These are phyloP conservation scores for Archivesica marissinica DNA, from an alignment of 1,140 invertebrate species.

Conservation along the genomic window DNA sequence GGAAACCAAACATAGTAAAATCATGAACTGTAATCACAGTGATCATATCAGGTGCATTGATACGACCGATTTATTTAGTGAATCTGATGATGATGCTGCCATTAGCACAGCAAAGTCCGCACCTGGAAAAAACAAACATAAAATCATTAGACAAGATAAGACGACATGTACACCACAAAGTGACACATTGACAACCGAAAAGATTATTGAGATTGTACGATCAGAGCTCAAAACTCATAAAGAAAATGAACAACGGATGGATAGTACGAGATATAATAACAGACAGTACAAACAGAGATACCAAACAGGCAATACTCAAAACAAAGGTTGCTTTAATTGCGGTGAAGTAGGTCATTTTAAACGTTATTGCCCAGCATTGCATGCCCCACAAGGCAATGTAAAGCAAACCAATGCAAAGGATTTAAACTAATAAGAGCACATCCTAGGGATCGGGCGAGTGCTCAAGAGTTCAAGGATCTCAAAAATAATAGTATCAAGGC, in stretches of 20 bases:
- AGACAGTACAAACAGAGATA: not conserved
- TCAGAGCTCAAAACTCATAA: slow-evolving; percentile 9
- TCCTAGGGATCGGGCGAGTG: not conserved
- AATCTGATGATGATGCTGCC: not conserved
- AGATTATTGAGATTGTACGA: not conserved
- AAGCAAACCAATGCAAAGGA: not conserved
- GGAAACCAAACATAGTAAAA: slow-evolving; percentile 20
- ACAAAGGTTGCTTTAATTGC: not conserved
- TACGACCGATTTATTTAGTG: not conserved
- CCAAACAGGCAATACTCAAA: not conserved
- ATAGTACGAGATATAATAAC: not conserved
- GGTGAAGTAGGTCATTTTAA: not conserved
- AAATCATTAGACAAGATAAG: not conserved
- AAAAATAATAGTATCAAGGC: too few relatives aligned
- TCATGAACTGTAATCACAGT: not conserved
- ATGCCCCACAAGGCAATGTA: not conserved
- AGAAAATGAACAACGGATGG: too few relatives aligned
- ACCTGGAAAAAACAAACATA: slow-evolving; percentile 26
- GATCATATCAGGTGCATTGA: not conserved
- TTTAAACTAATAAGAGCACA: slow-evolving; percentile 29
- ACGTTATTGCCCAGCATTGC: not conserved
- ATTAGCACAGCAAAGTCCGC: not conserved
- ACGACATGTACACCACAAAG: not conserved
- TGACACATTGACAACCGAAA: not conserved
- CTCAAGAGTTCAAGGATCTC: too few relatives aligned